A percentile compares a stretch with the other conserved stretches of the same genome.
phyloP scores from a whole-genome alignment of 2,113 vertebrate species.

The Rhinopomastus cyanomelas region DNA sequence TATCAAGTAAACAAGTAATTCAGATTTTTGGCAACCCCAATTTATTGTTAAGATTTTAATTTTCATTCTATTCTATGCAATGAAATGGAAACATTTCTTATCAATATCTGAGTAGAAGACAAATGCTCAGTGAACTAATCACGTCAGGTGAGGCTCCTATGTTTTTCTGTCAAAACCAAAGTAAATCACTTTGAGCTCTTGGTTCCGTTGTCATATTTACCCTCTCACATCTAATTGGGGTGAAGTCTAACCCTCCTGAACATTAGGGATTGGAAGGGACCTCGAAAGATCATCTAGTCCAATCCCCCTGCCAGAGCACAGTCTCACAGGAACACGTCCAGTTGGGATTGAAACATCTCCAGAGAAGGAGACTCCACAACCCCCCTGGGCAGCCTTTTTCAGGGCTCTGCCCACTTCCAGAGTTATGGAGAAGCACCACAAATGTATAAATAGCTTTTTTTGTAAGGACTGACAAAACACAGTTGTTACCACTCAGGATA shows the following conservation, averaged over 20 bases:
- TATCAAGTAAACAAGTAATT: neutral
- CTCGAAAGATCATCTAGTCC: too few species aligned
- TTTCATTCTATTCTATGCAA: neutral
- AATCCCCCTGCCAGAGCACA: too few species aligned
- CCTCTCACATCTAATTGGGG: neutral
- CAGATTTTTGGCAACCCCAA: neutral
- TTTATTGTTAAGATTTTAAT: neutral
- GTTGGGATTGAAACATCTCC: too few species aligned
- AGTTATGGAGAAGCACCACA: conserved; percentile 42
- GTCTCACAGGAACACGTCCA: too few species aligned
- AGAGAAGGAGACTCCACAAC: too few species aligned
- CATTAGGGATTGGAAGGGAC: too few species aligned
- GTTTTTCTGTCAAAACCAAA: neutral
- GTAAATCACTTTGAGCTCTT: neutral
- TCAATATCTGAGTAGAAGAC: neutral
- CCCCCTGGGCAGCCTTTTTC: too few species aligned
- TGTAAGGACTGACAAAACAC: conserved; percentile 22
- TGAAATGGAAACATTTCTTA: neutral
- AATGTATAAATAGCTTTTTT: conserved; percentile 23
- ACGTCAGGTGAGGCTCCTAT: neutral
- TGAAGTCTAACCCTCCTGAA: neutral
- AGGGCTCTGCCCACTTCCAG: too few species aligned
- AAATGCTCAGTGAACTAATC: neutral
- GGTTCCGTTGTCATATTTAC: neutral
- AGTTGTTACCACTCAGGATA: conserved; percentile 17